Evolutionary conservation across 2,888 invertebrate species (phyloP).

Genomic region (Macrophya alboannulata): DNA sequence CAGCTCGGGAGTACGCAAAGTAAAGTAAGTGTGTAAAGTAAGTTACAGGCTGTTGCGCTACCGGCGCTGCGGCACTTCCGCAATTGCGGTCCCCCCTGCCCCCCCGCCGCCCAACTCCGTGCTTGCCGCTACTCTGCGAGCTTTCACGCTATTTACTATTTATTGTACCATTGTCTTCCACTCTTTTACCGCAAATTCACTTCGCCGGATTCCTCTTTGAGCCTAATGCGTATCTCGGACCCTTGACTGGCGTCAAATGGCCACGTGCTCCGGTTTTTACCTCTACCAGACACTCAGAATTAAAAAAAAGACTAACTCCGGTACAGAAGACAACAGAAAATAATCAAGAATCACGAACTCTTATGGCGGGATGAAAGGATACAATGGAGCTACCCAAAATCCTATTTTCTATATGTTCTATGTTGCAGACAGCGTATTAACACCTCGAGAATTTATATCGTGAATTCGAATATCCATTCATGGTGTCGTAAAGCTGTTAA

Average conservation of each 20-base stretch:
- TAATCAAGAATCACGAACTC: conserved; percentile 18
- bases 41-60: conserved; percentile 39
- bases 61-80: conserved; percentile 11
- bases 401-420: not conserved
- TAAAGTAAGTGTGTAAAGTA: conserved; percentile 50
- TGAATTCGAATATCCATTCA: not conserved
- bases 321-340: not conserved
- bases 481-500: not conserved
- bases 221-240: conserved; percentile 37
- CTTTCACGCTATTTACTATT: conserved; percentile 45
- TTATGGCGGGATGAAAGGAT: not conserved
- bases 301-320: not conserved
- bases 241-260: conserved; percentile 43
- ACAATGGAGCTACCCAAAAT: not conserved
- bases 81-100: conserved; percentile 11
- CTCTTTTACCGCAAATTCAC: conserved; percentile 43
- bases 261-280: not conserved
- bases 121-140: not conserved
- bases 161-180: conserved; percentile 44
- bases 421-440: not conserved
- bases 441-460: not conserved
- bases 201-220: conserved; percentile 40
- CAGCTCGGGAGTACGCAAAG: conserved; percentile 13
- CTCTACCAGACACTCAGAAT: not conserved
- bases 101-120: too few relatives aligned